A percentile compares a stretch with the other conserved stretches of the same genome.
phyloP scores from a whole-genome alignment of 2,113 vertebrate genomes.

The Verasper variegatus region DNA sequence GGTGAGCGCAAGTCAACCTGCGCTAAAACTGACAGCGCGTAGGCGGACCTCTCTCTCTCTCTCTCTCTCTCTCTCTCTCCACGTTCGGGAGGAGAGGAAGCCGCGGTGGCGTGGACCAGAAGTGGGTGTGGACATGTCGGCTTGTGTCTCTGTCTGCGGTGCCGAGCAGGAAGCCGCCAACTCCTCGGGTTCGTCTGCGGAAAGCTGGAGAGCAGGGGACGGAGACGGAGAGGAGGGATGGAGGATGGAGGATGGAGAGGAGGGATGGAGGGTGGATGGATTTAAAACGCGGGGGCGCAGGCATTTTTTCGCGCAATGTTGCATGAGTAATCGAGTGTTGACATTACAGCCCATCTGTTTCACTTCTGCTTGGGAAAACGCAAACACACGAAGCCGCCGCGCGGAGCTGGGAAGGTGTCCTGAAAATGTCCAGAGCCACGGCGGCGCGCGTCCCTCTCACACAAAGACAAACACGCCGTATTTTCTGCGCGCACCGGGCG shows the following conservation, averaged over 20 bases:
- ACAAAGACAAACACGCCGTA: slow-evolving; percentile 39
- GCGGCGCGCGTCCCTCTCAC: slow-evolving; percentile 39
- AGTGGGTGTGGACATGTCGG: slow-evolving; percentile 65
- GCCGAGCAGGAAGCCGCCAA: slow-evolving; percentile 58
- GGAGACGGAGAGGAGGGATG: no score
- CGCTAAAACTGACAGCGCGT: slow-evolving; percentile 51
- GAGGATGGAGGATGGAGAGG: slow-evolving; percentile 3
- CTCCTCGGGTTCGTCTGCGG: not conserved
- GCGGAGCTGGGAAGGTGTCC: slow-evolving; percentile 33
- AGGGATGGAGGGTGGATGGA: slow-evolving; percentile 2
- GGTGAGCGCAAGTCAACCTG: slow-evolving; percentile 47
- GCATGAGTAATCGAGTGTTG: slow-evolving; percentile 75
- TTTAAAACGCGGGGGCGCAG: slow-evolving; percentile 32
- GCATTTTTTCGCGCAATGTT: slow-evolving; percentile 58
- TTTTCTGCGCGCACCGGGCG: slow-evolving; percentile 20
- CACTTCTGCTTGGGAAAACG: slow-evolving; percentile 52
- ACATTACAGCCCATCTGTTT: slow-evolving; percentile 75
- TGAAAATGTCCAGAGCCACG: slow-evolving; percentile 73
- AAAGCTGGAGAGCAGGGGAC: not conserved
- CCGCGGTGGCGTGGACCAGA: slow-evolving; percentile 41
- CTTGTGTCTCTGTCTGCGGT: slow-evolving; percentile 66
- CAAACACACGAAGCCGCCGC: not conserved
- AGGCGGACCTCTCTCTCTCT: slow-evolving; percentile 31
- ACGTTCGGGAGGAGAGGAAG: slow-evolving; percentile 18
- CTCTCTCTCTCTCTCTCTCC: not conserved